Evolutionary conservation across 37 sponge, comb jelly and placozoan genomes (phyloP).

Genomic region (Diacarnus erythraeanus): DNA sequence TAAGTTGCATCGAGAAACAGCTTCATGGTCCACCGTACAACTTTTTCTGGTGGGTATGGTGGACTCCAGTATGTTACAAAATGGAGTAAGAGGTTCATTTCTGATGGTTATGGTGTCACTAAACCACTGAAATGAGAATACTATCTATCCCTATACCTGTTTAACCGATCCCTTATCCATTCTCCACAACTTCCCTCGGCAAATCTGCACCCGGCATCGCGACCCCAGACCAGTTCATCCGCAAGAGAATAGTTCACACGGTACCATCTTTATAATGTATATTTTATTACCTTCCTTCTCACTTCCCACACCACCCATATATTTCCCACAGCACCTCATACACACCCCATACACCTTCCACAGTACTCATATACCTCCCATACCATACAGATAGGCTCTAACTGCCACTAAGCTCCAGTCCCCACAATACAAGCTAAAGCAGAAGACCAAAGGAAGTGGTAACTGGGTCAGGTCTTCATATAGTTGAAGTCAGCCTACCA

Average conservation of each 20-base stretch:
- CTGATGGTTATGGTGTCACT: not conserved
- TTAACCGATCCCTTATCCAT: slow-evolving; percentile 17
- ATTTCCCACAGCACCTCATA: too few species aligned
- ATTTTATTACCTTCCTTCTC: too few species aligned
- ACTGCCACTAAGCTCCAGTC: too few species aligned
- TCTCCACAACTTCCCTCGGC: slow-evolving; percentile 43
- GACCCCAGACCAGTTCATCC: slow-evolving; percentile 56
- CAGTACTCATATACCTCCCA: too few species aligned
- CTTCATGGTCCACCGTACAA: slow-evolving; percentile 48
- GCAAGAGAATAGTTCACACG: slow-evolving; percentile 59
- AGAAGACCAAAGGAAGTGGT: too few species aligned
- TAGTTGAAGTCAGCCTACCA: too few species aligned
- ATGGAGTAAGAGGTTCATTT: slow-evolving; percentile 18
- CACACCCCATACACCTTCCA: too few species aligned
- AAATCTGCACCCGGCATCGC: slow-evolving; percentile 54
- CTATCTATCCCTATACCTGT: not conserved
- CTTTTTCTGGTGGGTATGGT: not conserved
- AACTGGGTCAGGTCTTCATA: too few species aligned
- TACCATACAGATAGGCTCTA: too few species aligned
- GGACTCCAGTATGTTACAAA: slow-evolving; percentile 10
- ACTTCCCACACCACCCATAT: too few species aligned
- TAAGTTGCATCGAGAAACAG: slow-evolving; percentile 42
- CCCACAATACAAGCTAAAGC: too few species aligned
- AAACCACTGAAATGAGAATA: too few species aligned
- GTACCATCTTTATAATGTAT: slow-evolving; percentile 67